Percentiles rank a stretch among this genome's conserved stretches.
Conservation (phyloP, 2,888 invertebrate genomes). For the Aromia moschata region DNA sequence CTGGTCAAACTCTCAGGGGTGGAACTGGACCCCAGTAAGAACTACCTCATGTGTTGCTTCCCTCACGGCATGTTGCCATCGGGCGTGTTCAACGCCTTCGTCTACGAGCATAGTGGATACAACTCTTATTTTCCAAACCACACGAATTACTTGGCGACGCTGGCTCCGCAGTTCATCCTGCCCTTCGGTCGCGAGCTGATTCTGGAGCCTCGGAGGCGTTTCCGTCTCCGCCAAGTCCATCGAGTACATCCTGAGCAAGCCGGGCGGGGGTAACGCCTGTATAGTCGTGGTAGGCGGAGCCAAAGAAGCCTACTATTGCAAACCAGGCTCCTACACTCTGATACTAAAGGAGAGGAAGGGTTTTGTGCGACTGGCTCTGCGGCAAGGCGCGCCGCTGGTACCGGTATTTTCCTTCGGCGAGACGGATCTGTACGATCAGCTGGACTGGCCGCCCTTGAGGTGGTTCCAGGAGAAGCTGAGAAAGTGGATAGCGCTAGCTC, state of each 20-base stretch:
- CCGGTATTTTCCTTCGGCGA: slow-evolving; percentile 94
- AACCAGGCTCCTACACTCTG: slow-evolving; percentile 75
- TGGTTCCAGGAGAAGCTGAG: slow-evolving; percentile 76
- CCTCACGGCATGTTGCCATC: slow-evolving; percentile 88
- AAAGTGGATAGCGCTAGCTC: slow-evolving; percentile 76
- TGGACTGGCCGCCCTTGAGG: slow-evolving; percentile 74
- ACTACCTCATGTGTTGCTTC: slow-evolving; percentile 88
- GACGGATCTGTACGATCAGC: slow-evolving; percentile 83
- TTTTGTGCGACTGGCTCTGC: slow-evolving; percentile 55
- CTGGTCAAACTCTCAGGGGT: slow-evolving; percentile 86
- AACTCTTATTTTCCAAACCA: slow-evolving; percentile 57
- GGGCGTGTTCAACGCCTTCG: slow-evolving; percentile 83
- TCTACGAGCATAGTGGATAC: slow-evolving; percentile 65
- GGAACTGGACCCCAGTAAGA: slow-evolving; percentile 80
- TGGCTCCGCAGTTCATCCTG: not conserved
- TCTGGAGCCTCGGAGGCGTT: slow-evolving; percentile 6
- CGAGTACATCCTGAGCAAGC: slow-evolving; percentile 28
- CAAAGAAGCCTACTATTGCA: slow-evolving; percentile 84
- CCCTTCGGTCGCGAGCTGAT: slow-evolving; percentile 3
- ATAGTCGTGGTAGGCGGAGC: slow-evolving; percentile 90
- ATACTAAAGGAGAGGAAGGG: slow-evolving; percentile 76
- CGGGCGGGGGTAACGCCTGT: slow-evolving; percentile 69
- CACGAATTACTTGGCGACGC: not conserved
- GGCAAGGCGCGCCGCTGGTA: slow-evolving; percentile 78
- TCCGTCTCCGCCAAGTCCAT: not conserved